Base-by-base conservation (phyloP, 1,140 invertebrate species). In the Oncopodura yosiiana region DNA sequence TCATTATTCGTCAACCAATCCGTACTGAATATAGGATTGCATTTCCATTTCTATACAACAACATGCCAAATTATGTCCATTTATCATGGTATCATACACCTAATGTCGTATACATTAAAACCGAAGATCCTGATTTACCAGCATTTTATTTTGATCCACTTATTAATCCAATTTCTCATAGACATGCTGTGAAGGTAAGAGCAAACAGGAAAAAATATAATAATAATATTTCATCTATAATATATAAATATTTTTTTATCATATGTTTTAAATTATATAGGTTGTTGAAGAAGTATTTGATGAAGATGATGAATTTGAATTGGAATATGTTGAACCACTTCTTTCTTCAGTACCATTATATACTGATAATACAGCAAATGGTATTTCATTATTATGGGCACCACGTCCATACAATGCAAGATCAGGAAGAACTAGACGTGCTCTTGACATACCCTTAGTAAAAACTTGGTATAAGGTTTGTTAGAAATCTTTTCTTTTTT, bases 81-180 rank as follows among this genome's bases (percentile, higher is more conserved):
- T 73, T 94, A 4, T 93, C 87, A 41, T 94, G 89, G 91, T 99
- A 99, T 73, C 96, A 99, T 70, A 87, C 91, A 5, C 94, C 95
- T 37, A 98, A 96, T 74, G 94, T 99, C 16, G 93, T 99, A 1
- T 99, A 93, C 68, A 99, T 99, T 64, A 99, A 99, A 78, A 99
- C 95, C 2, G 96, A 99, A 76, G 96, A 99, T 81, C 94, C 95
- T n/a, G 96, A 99, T 75, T 76, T 99, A 49, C 96, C 96, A 19
- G 96, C 95, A 0, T 99, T 99, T 71, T 99, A 99, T 71, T 99
- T 98, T 76, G 96, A 99, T 78, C 96, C 96, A 0, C 74, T 99
- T 4, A 99, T 99, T 58, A 99, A 99, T 75, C 94, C 96, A 3
- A 99, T 99, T 64, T 94, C 94, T 9, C 92, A 97, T 72, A 77